A percentile compares a stretch with the other conserved stretches of the same genome.
Conservation (phyloP, 2,888 invertebrate genomes). For the Phaedon cochleariae region DNA sequence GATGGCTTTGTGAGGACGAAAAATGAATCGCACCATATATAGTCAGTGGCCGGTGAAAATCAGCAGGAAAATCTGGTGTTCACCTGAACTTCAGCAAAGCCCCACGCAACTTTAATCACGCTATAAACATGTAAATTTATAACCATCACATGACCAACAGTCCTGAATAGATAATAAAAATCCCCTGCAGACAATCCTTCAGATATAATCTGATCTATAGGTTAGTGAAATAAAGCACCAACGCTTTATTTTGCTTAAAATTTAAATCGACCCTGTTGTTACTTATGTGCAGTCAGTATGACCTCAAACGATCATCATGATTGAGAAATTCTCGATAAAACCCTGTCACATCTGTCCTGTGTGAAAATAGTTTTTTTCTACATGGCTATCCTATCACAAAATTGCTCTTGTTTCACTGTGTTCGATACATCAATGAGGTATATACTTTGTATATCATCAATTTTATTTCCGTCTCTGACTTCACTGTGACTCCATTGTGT, state of each 20-base stretch:
- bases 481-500: too few species aligned
- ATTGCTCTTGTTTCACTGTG: too few species aligned
- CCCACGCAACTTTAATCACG: constrained; percentile 48
- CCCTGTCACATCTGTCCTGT: too few species aligned
- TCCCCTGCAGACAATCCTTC: constrained; percentile 29
- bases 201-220: constrained; percentile 7
- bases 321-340: too few species aligned
- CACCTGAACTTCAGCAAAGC: constrained; percentile 48
- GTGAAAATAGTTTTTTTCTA: too few species aligned
- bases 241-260: background rate
- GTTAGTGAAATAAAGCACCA: too few species aligned
- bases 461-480: too few species aligned
- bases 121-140: constrained; percentile 54
- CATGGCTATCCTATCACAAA: too few species aligned
- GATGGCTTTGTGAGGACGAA: background rate
- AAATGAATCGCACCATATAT: background rate
- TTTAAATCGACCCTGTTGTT: background rate
- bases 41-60: constrained; percentile 31
- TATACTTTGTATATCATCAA: too few species aligned
- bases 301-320: background rate
- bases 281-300: background rate
- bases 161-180: constrained; percentile 45
- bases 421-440: too few species aligned
- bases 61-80: constrained; percentile 46
- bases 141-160: constrained; percentile 49